Conservation (phyloP, 2,888 invertebrate genomes). For the Eudemis profundana region DNA sequence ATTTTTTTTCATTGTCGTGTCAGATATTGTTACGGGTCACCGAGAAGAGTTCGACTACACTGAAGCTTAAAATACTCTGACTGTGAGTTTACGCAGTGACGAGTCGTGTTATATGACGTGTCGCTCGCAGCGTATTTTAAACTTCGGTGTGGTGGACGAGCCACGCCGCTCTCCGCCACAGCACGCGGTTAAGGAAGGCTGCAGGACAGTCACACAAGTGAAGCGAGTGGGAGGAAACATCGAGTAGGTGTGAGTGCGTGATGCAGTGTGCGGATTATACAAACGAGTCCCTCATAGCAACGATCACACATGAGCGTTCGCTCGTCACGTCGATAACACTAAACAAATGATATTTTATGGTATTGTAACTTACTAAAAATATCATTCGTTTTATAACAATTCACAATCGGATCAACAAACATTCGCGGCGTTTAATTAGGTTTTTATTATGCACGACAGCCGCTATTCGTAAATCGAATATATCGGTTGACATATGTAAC, state of each 20-base stretch:
- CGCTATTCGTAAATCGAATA: conserved; percentile 13
- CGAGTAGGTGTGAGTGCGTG: conserved; percentile 7
- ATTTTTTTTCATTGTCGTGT: not conserved
- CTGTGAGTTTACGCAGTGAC: too few species aligned
- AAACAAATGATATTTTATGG: conserved; percentile 24
- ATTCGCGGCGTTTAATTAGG: conserved; percentile 22
- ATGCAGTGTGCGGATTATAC: conserved; percentile 13
- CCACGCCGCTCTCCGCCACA: conserved; percentile 27
- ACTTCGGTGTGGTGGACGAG: too few species aligned
- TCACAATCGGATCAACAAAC: conserved; percentile 19
- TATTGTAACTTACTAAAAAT: conserved; percentile 14
- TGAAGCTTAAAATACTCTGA: too few species aligned
- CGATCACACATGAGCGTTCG: conserved; percentile 31
- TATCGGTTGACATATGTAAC: conserved; percentile 8
- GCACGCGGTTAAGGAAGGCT: conserved; percentile 16
- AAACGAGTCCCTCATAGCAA: conserved; percentile 28
- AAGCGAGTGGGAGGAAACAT: conserved; percentile 21
- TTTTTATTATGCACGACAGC: conserved; percentile 34
- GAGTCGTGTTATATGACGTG: too few species aligned
- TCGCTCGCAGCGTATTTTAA: too few species aligned
- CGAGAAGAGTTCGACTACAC: too few species aligned
- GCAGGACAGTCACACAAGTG: conserved; percentile 19
- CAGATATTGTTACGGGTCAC: not conserved
- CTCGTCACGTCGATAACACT: conserved; percentile 17
- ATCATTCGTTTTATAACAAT: conserved; percentile 29